Conservation (phyloP, 2,113 vertebrate genomes). For the Tautogolabrus adspersus region DNA sequence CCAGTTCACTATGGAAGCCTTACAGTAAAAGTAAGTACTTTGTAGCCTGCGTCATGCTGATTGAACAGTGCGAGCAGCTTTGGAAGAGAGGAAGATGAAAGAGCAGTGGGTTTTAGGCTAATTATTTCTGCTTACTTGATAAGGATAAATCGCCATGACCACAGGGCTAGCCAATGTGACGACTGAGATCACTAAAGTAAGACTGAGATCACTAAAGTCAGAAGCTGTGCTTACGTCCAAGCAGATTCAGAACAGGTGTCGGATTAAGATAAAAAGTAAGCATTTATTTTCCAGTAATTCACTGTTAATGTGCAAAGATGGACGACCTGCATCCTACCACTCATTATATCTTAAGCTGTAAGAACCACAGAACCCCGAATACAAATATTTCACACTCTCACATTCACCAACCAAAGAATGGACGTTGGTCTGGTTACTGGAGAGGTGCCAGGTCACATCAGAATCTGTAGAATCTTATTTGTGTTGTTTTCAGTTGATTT, state of each 20-base stretch:
- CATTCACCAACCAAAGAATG: too few species aligned
- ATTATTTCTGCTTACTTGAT: conserved; percentile 68
- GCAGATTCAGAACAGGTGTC: conserved; percentile 28
- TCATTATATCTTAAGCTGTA: background rate
- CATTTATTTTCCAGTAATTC: background rate
- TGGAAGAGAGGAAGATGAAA: conserved; percentile 60
- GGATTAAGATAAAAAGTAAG: conserved; percentile 16
- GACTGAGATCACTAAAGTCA: background rate
- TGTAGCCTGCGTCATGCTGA: conserved; percentile 50
- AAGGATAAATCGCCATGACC: conserved; percentile 61
- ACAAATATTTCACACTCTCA: too few species aligned
- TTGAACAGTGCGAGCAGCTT: conserved; percentile 54
- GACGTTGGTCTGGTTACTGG: too few species aligned
- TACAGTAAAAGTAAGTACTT: conserved; percentile 51
- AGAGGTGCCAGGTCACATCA: too few species aligned
- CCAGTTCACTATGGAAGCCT: conserved; percentile 23
- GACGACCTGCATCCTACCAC: background rate
- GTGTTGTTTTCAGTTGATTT: background rate
- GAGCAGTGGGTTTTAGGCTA: conserved; percentile 57
- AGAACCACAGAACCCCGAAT: background rate
- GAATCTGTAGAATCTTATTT: too few species aligned
- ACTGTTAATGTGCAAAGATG: background rate
- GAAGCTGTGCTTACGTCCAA: conserved; percentile 1
- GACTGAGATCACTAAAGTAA: conserved; percentile 7
- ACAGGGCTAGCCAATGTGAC: conserved; percentile 40